Evolutionary conservation across 2,797 vertebrate species (phyloP).

Genomic region (Spatula clypeata): DNA sequence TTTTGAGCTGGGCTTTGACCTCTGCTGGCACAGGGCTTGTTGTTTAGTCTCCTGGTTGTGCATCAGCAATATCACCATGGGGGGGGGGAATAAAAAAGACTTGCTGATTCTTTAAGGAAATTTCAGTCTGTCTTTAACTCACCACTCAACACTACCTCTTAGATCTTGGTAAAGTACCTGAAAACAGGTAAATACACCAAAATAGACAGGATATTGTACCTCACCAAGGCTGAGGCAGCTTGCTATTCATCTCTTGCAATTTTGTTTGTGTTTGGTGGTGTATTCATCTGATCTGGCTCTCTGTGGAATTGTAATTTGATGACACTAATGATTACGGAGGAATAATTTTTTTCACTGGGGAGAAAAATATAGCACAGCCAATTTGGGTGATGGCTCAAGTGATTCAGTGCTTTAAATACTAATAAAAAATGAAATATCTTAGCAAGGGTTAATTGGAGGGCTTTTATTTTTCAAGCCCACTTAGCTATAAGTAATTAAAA

Average conservation of each 20-base stretch:
- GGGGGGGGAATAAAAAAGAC: background rate
- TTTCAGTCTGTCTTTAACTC: background rate
- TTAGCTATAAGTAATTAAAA: constrained; percentile 38
- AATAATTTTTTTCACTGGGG: constrained; percentile 48
- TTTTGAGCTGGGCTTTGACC: background rate
- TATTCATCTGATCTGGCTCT: constrained; percentile 20
- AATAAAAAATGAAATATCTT: constrained; percentile 32
- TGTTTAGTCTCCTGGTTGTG: background rate
- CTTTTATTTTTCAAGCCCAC: background rate
- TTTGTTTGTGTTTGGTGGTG: background rate
- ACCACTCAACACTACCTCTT: background rate
- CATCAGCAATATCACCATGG: background rate
- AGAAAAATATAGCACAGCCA: constrained; percentile 5
- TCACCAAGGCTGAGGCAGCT: background rate
- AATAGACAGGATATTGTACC: background rate
- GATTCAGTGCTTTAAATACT: constrained; percentile 28
- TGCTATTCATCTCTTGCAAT: background rate
- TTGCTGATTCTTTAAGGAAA: background rate
- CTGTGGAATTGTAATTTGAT: constrained; percentile 45
- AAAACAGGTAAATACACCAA: background rate
- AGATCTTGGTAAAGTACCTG: background rate
- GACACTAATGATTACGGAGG: constrained; percentile 4
- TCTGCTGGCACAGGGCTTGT: background rate
- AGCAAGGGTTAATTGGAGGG: constrained; percentile 5
- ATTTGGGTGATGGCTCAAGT: constrained; percentile 25